These are phyloP conservation scores for Pteruthius melanotis DNA, from an alignment of 2,113 vertebrate species.

Conservation along the genomic window DNA sequence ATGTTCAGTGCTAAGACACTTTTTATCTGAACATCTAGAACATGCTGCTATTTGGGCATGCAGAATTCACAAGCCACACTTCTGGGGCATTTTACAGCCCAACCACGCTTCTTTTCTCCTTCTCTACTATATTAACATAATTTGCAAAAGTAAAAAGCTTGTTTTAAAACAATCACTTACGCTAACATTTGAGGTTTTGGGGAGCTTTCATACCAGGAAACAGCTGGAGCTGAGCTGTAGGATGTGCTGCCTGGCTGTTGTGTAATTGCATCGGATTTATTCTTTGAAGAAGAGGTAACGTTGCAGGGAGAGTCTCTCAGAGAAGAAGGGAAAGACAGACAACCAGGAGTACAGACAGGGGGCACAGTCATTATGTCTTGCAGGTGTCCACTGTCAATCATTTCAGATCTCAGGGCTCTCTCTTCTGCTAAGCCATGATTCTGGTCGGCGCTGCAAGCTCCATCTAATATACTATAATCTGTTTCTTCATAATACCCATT, in stretches of 20 bases:
- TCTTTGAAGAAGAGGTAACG: conserved; percentile 68
- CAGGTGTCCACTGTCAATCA: conserved; percentile 55
- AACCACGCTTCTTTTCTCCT: not conserved
- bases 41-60: not conserved
- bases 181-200: conserved; percentile 86
- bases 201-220: conserved; percentile 88
- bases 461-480: conserved; percentile 78
- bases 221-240: conserved; percentile 64
- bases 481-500: conserved; percentile 95
- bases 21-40: not conserved
- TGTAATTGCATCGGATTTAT: conserved; percentile 74
- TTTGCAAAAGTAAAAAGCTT: not conserved
- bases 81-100: not conserved
- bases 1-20: not conserved
- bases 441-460: conserved; percentile 66
- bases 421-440: conserved; percentile 50
- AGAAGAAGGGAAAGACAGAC: conserved; percentile 76
- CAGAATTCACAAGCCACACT: not conserved
- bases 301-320: conserved; percentile 76
- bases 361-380: conserved; percentile 58
- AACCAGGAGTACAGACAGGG: conserved; percentile 75
- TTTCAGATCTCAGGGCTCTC: conserved; percentile 58
- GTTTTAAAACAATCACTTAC: conserved; percentile 79
- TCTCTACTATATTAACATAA: not conserved
- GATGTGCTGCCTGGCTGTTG: conserved; percentile 73